Percentiles rank a stretch among this genome's conserved stretches.
Conservation (phyloP, 2,797 vertebrate species). For the Percopsis omiscomaycus region DNA sequence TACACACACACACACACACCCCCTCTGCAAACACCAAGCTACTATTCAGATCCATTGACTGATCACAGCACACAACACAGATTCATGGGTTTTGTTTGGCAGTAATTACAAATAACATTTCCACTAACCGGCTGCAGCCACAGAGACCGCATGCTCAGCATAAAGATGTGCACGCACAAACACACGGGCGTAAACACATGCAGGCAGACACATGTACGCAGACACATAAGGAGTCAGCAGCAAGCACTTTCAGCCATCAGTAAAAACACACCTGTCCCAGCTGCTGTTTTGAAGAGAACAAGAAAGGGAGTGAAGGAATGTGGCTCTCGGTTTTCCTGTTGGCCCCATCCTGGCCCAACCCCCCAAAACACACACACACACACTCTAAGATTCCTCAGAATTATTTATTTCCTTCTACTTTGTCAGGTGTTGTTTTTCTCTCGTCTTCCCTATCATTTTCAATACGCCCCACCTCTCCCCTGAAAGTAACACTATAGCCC, state of each 20-base stretch:
- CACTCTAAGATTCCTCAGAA: slow-evolving; percentile 19
- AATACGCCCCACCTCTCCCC: neutral
- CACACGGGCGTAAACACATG: slow-evolving; percentile 8
- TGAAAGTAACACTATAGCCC: neutral
- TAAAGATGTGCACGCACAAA: slow-evolving; percentile 15
- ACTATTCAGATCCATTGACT: slow-evolving; percentile 49
- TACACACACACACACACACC: slow-evolving; percentile 19
- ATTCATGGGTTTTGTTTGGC: slow-evolving; percentile 43
- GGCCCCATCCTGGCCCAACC: slow-evolving; percentile 39
- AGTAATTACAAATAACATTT: slow-evolving; percentile 56
- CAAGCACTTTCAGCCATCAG: slow-evolving; percentile 65
- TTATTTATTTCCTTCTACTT: slow-evolving; percentile 46
- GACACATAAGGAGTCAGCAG: slow-evolving; percentile 54
- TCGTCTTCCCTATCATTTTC: neutral
- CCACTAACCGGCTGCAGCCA: slow-evolving; percentile 44
- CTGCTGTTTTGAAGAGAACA: slow-evolving; percentile 76
- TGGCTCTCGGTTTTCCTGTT: slow-evolving; percentile 60
- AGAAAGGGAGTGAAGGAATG: slow-evolving; percentile 62
- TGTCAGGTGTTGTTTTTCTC: slow-evolving; percentile 26
- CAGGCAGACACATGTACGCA: slow-evolving; percentile 17
- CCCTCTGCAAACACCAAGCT: slow-evolving; percentile 28
- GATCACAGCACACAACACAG: slow-evolving; percentile 38
- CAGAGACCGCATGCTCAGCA: slow-evolving; percentile 60
- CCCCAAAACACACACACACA: slow-evolving; percentile 2
- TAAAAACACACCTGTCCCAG: slow-evolving; percentile 81